Conservation (phyloP, 1,140 invertebrate genomes). For the Chrysoperla carnea region DNA sequence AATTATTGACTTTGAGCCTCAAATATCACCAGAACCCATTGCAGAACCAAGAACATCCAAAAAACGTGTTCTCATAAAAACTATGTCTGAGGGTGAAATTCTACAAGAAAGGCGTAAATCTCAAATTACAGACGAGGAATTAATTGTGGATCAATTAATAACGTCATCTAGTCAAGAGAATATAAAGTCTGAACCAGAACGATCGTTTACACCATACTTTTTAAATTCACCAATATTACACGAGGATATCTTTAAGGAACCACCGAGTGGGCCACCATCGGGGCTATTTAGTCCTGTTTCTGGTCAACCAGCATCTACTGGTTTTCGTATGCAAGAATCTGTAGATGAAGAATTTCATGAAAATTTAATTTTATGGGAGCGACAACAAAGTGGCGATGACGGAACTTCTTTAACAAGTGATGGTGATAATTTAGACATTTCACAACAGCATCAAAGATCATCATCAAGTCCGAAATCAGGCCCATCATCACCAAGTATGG, state of each 20-base stretch:
- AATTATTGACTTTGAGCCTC: slow-evolving; percentile 71
- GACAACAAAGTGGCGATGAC: slow-evolving; percentile 46
- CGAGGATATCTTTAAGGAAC: slow-evolving; percentile 31
- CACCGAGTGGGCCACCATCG: slow-evolving; percentile 9
- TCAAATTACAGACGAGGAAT: slow-evolving; percentile 16
- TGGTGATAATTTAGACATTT: slow-evolving; percentile 7
- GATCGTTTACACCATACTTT: slow-evolving; percentile 24
- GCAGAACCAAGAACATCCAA: slow-evolving; percentile 13
- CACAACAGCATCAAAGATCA: not conserved
- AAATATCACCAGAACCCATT: slow-evolving; percentile 34
- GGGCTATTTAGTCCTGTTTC: not conserved
- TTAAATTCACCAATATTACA: slow-evolving; percentile 36
- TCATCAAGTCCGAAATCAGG: slow-evolving; percentile 21
- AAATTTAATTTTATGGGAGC: slow-evolving; percentile 51
- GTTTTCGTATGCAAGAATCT: slow-evolving; percentile 20
- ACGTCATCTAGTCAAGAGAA: slow-evolving; percentile 38
- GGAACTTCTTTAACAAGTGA: slow-evolving; percentile 20
- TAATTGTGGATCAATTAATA: slow-evolving; percentile 26
- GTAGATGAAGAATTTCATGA: slow-evolving; percentile 56
- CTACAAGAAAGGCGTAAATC: slow-evolving; percentile 38
- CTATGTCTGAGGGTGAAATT: slow-evolving; percentile 64
- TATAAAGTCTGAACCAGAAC: slow-evolving; percentile 19
- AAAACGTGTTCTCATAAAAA: slow-evolving; percentile 51
- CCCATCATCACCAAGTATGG: slow-evolving; percentile 26
- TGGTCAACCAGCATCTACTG: not conserved